phyloP scores from a whole-genome alignment of 2,888 invertebrate genomes.

The Drosophila neoperkinsi region DNA sequence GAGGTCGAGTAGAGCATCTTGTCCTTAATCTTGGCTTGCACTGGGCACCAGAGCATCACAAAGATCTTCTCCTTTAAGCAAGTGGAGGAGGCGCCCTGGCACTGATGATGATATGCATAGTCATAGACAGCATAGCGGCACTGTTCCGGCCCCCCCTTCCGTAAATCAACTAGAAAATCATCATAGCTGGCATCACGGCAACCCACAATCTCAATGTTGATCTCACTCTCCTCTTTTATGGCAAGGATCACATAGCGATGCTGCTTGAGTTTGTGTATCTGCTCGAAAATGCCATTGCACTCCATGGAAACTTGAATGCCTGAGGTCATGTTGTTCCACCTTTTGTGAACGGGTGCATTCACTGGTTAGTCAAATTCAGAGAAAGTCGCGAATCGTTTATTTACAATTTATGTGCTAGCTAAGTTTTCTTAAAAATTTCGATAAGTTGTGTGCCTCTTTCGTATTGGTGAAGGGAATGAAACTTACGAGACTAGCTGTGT shows the following conservation, averaged over 20 bases:
- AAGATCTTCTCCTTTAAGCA: slow-evolving; percentile 58
- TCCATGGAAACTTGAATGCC: slow-evolving; percentile 46
- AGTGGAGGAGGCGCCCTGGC: slow-evolving; percentile 34
- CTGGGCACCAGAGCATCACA: slow-evolving; percentile 62
- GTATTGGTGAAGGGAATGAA: too few species aligned
- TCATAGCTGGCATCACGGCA: slow-evolving; percentile 43
- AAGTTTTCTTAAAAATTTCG: slow-evolving; percentile 4
- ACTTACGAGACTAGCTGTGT: not conserved
- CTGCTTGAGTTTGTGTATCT: slow-evolving; percentile 43
- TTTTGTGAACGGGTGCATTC: not conserved
- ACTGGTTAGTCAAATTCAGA: not conserved
- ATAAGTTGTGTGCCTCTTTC: not conserved
- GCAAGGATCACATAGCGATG: slow-evolving; percentile 54
- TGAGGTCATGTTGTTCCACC: slow-evolving; percentile 41
- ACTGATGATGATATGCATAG: slow-evolving; percentile 49
- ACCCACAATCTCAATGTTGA: slow-evolving; percentile 50
- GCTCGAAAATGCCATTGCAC: slow-evolving; percentile 46
- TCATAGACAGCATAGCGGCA: slow-evolving; percentile 63
- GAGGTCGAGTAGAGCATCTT: slow-evolving; percentile 63
- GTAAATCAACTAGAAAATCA: slow-evolving; percentile 48
- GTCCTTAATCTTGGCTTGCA: slow-evolving; percentile 47
- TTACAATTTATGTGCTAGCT: slow-evolving; percentile 1
- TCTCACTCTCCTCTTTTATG: slow-evolving; percentile 39
- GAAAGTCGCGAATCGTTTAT: not conserved
- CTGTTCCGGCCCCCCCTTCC: slow-evolving; percentile 30